Conservation (phyloP, 2,888 invertebrate species). For the Petrophora chlorosata region DNA sequence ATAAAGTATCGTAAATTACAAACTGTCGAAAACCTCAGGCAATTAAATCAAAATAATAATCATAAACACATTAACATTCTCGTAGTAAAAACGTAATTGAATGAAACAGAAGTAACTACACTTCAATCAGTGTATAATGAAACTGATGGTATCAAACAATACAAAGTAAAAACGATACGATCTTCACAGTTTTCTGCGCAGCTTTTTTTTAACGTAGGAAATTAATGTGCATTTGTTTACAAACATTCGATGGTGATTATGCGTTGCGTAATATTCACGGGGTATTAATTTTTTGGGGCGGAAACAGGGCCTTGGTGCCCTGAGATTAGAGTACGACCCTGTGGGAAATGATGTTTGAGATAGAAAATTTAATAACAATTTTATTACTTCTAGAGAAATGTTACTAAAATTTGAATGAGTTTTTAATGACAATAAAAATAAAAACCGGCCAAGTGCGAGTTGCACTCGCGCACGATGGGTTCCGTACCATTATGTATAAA, state of each 20-base stretch:
- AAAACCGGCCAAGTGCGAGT: too few species aligned
- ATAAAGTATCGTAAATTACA: constrained; percentile 3
- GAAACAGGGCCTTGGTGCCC: constrained; percentile 16
- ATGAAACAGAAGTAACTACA: constrained; percentile 27
- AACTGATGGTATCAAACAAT: constrained; percentile 29
- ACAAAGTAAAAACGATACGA: constrained; percentile 19
- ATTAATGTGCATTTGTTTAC: constrained; percentile 24
- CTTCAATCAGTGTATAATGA: constrained; percentile 25
- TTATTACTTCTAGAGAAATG: too few species aligned
- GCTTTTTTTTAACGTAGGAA: constrained; percentile 24
- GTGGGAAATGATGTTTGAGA: too few species aligned
- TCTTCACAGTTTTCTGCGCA: constrained; percentile 27
- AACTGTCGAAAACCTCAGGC: constrained; percentile 9
- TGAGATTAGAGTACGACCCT: constrained; percentile 10
- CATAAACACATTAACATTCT: constrained; percentile 24
- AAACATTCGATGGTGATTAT: constrained; percentile 8
- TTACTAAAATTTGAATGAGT: too few species aligned
- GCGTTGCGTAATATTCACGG: constrained; percentile 27
- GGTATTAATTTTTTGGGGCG: constrained; percentile 21
- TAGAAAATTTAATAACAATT: too few species aligned
- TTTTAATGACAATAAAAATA: too few species aligned
- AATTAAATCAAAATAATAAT: constrained; percentile 20
- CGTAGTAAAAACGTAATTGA: constrained; percentile 22
- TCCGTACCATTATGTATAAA: too few species aligned
- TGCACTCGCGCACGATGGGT: too few species aligned